These are phyloP conservation scores for Microtus oregoni DNA, from an alignment of 2,113 vertebrate genomes.

Conservation along the genomic window DNA sequence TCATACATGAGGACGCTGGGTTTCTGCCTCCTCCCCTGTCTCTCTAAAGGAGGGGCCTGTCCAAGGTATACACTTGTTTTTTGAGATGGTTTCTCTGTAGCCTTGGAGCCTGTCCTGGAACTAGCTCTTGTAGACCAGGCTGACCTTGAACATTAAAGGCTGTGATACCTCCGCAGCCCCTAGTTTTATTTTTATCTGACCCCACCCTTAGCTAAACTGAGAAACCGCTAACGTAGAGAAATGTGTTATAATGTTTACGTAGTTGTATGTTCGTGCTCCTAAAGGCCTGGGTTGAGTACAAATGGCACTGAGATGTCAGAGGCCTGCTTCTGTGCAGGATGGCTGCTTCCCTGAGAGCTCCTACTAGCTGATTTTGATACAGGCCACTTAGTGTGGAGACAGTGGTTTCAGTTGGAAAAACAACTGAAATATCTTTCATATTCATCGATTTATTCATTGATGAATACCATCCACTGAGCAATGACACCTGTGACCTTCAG, in stretches of 20 bases:
- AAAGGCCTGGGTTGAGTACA: not conserved
- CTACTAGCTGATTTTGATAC: not conserved
- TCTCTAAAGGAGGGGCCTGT: not conserved
- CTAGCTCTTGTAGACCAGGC: too few species aligned
- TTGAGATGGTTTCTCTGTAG: too few species aligned
- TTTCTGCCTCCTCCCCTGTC: not conserved
- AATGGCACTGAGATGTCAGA: rapidly evolving
- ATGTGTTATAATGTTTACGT: not conserved
- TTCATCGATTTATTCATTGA: not conserved
- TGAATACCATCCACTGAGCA: not conserved
- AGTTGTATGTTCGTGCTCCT: not conserved
- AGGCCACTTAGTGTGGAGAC: not conserved
- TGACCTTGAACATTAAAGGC: too few species aligned
- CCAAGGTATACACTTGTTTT: not conserved
- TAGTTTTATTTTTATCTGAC: not conserved
- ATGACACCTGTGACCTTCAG: not conserved
- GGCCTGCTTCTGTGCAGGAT: not conserved
- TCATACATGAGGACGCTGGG: not conserved
- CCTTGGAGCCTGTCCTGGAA: too few species aligned
- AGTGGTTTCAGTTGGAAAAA: not conserved
- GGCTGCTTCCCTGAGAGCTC: not conserved
- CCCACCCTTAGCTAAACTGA: not conserved
- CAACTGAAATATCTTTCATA: not conserved
- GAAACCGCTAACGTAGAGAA: not conserved
- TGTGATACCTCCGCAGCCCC: too few species aligned